Evolutionary conservation across 2,113 vertebrate species (phyloP), one percentile per base, ranked within the genome.

Genomic region (Pterophyllum scalare): DNA sequence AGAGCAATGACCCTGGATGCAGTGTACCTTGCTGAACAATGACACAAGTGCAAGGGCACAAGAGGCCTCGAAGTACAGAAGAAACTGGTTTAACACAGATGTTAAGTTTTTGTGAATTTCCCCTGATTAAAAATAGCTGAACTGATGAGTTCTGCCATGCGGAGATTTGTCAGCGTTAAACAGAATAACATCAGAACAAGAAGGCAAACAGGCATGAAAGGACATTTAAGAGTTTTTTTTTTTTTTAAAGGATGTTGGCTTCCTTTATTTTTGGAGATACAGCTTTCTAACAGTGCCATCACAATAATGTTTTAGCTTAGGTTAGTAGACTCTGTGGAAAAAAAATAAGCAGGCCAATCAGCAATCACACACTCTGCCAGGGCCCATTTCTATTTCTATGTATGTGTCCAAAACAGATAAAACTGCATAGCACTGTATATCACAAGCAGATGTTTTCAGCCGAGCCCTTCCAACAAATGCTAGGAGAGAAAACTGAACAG

Each of bases 401-500:
- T n/a, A 77, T 79, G 75, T 65, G 75, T 93, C 91, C 89, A 88
- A 80, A 74, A 85, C 77, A 93, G 87, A 91, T 89, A 89, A 88
- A 91, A 76, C 64, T 59, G 74, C 89, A 90, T 79, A 87, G 75
- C 77, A 20, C 52, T 76, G 80, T 87, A 82, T 89, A 94, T 93
- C 81, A 81, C 81, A 91, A 93, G 90, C 91, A 94, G 90, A 93
- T 94, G 92, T 83, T 89, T 87, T 46, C 54, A 67, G 57, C 72
- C 62, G 59, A 81, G 59, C 11, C 11, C 31, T 67, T 84, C 78
- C 60, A 79, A 84, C 72, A 72, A 86, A 86, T 85, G 80, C 75
- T 75, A n/a, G 64, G 13, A 59, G n/a, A 62, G 40, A 70, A 19
- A 87, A 20, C n/a, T 20, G 49, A 87, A 70, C 0, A 6, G 22